Evolutionary conservation across 2,797 vertebrate species (phyloP), one percentile per base, ranked within the genome.

Genomic region (Babyrousa celebensis): DNA sequence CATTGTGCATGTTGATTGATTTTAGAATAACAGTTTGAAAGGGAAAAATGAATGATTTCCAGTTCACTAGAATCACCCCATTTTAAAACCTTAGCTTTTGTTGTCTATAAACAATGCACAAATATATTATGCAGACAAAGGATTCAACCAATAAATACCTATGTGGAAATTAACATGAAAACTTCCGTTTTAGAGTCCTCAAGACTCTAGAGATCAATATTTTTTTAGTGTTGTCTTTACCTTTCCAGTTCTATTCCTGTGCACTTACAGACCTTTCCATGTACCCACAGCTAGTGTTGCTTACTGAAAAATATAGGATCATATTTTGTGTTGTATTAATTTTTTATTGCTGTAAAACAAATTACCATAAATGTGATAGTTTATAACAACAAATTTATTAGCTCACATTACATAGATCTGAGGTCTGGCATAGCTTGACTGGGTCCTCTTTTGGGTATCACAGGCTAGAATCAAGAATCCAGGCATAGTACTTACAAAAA

Each of bases 1-100:
- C 32, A 63, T 21, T 67, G 11, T 67, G 1, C 12, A 32, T 36
- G 20, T 89, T 78, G 36, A 89, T 54, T 91, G 65, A 79, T 89
- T 93, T 82, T 71, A 29, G 62, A 79, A 62, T 67, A 91, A 15
- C 56, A 63, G 11, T 88, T 56, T 78, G 60, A 25, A 96, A 92
- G 80, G 82, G 56, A 95, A 82, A 60, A 3, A 62, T 43, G 32
- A 85, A 15, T 89, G n/a, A 43, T 91, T 95, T 93, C 63, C 29
- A 77, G 40, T 52, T 96, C 71, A 91, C 2, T 80, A 43, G 36
- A 86, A 91, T 74, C 43, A 78, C 25, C 27, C 62, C 48, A 68
- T 75, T 79, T 93, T 67, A 74, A 92, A 80, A 21, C 18, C 79
- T 62, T 87, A 52, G 32, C 12, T 80, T 84, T 70, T 92, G 43